These are phyloP conservation scores for Enteromius treurensis DNA, from an alignment of 2,797 vertebrate species.

Conservation along the genomic window DNA sequence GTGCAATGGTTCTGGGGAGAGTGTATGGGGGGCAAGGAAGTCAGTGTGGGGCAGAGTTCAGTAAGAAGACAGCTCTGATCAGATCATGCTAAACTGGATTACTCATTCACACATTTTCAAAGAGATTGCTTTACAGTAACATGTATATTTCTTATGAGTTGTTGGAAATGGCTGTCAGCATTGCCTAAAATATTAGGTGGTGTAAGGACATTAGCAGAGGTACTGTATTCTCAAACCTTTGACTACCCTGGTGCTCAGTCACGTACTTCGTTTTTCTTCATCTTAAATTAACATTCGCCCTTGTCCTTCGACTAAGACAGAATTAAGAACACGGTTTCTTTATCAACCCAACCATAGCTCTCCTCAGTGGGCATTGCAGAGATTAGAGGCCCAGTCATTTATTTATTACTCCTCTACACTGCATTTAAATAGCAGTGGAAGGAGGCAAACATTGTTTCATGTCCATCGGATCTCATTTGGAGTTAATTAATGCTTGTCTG, in stretches of 20 bases:
- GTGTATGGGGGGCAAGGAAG: too few species aligned
- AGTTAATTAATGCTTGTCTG: slow-evolving; percentile 40
- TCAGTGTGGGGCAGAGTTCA: too few species aligned
- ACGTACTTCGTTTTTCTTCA: background rate
- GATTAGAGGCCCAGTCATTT: slow-evolving; percentile 26
- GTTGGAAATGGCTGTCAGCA: background rate
- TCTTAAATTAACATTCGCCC: slow-evolving; percentile 18
- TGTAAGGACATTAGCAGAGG: background rate
- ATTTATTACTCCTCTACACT: slow-evolving; percentile 32
- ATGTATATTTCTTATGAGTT: background rate
- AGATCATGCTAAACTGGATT: background rate
- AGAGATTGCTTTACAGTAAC: background rate
- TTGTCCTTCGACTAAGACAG: slow-evolving; percentile 22
- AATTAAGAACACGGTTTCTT: slow-evolving; percentile 8
- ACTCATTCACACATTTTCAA: background rate
- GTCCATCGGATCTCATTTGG: slow-evolving; percentile 35
- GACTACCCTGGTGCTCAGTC: background rate
- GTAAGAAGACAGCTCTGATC: too few species aligned
- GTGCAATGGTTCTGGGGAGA: too few species aligned
- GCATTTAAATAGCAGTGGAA: slow-evolving; percentile 17
- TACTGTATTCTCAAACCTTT: background rate
- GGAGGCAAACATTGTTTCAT: slow-evolving; percentile 46
- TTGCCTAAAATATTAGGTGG: background rate
- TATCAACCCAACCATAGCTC: background rate
- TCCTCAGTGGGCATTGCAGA: slow-evolving; percentile 1